These are phyloP conservation scores for Zapus hudsonius DNA, from an alignment of 2,113 vertebrate genomes.

Conservation along the genomic window DNA sequence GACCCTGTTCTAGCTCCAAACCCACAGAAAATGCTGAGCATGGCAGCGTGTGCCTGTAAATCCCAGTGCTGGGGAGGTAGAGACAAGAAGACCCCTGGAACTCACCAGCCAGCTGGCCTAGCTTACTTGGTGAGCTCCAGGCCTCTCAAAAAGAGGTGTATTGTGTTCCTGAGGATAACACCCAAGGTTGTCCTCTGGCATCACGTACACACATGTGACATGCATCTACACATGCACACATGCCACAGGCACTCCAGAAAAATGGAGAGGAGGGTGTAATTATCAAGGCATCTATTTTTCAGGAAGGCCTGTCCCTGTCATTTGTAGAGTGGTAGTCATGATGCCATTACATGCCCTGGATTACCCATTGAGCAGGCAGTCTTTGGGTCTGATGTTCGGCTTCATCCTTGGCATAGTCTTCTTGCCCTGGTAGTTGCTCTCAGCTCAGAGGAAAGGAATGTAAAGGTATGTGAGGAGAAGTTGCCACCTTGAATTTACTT, in stretches of 20 bases:
- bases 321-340: background rate
- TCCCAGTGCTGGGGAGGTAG: background rate
- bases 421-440: background rate
- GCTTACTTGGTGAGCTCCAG: too few species aligned
- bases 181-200: too few species aligned
- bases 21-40: background rate
- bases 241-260: background rate
- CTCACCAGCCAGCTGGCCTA: too few species aligned
- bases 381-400: background rate
- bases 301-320: background rate
- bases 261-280: background rate
- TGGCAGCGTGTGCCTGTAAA: background rate
- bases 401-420: background rate
- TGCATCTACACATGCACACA: too few species aligned
- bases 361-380: background rate
- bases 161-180: too few species aligned
- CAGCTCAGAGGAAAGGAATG: background rate
- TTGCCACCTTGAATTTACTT: background rate
- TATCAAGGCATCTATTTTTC: background rate
- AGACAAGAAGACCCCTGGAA: too few species aligned
- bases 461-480: background rate
- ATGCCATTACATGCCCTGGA: background rate
- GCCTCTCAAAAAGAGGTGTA: too few species aligned
- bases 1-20: background rate
- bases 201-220: too few species aligned